Conservation (phyloP, 2,888 invertebrate species). For the Autographa pulchrina region DNA sequence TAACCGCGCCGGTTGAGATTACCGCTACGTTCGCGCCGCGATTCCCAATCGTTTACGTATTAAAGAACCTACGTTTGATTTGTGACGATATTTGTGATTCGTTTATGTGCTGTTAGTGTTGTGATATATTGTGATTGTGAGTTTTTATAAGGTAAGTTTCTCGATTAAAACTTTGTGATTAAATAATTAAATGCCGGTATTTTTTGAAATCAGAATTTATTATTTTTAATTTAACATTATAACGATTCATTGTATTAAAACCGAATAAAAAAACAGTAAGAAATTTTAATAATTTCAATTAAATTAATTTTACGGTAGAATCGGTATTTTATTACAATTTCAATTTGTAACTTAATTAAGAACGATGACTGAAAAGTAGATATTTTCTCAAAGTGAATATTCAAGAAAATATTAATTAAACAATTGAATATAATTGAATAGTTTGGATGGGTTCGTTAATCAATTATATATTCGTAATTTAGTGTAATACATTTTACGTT, state of each 20-base stretch:
- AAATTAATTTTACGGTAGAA: background rate
- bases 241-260: background rate
- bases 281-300: background rate
- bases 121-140: slow-evolving; percentile 52
- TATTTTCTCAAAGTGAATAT: background rate
- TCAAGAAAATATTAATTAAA: background rate
- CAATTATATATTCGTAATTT: background rate
- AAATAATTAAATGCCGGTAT: background rate
- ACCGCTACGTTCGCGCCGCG: slow-evolving; percentile 65
- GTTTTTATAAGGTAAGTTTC: slow-evolving; percentile 48
- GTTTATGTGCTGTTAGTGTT: slow-evolving; percentile 53
- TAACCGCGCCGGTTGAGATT: slow-evolving; percentile 64
- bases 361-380: background rate
- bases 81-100: slow-evolving; percentile 58
- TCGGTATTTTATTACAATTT: background rate
- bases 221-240: slow-evolving; percentile 16
- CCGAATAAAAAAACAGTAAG: background rate
- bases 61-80: slow-evolving; percentile 51
- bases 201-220: slow-evolving; percentile 13
- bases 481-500: background rate
- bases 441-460: background rate
- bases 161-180: background rate
- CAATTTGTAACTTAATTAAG: background rate
- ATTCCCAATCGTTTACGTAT: slow-evolving; percentile 54
- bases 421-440: background rate